Evolutionary conservation across 2,113 vertebrate genomes (phyloP).

Genomic region (Reinhardtius hippoglossoides): DNA sequence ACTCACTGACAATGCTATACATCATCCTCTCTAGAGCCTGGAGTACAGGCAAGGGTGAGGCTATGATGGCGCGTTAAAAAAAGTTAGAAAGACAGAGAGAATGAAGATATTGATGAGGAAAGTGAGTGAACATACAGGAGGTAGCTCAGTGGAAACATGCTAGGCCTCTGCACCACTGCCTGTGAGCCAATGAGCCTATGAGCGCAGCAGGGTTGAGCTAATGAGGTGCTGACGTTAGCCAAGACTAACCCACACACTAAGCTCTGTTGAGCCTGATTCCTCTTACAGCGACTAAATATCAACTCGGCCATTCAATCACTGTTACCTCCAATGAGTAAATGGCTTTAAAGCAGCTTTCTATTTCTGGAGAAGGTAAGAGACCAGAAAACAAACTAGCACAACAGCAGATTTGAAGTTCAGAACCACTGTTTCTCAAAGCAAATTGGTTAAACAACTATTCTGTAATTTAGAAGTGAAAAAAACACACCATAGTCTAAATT

Average conservation of each 20-base stretch:
- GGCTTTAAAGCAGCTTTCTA: conserved; percentile 5
- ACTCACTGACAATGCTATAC: conserved; percentile 41
- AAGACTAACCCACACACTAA: conserved; percentile 43
- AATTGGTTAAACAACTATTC: background rate
- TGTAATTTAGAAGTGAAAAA: background rate
- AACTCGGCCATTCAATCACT: conserved; percentile 37
- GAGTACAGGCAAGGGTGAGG: conserved; percentile 29
- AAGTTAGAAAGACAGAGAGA: background rate
- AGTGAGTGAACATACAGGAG: conserved; percentile 41
- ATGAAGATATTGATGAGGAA: conserved; percentile 36
- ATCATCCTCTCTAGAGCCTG: conserved; percentile 24
- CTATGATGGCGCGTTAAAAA: conserved; percentile 1
- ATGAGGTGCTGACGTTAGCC: conserved; percentile 56
- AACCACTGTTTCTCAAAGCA: background rate
- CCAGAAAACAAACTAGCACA: background rate
- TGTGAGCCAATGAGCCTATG: conserved; percentile 49
- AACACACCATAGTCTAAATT: background rate
- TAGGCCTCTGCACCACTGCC: conserved; percentile 55
- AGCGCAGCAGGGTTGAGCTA: conserved; percentile 48
- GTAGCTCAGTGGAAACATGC: conserved; percentile 52
- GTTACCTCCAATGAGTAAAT: conserved; percentile 3
- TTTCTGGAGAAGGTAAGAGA: background rate
- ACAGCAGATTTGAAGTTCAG: conserved; percentile 5
- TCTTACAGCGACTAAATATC: conserved; percentile 46
- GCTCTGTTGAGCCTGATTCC: conserved; percentile 42